A percentile compares a stretch with the other conserved stretches of the same genome.
Conservation (phyloP, 1,140 invertebrate genomes). For the Magallana gigas region DNA sequence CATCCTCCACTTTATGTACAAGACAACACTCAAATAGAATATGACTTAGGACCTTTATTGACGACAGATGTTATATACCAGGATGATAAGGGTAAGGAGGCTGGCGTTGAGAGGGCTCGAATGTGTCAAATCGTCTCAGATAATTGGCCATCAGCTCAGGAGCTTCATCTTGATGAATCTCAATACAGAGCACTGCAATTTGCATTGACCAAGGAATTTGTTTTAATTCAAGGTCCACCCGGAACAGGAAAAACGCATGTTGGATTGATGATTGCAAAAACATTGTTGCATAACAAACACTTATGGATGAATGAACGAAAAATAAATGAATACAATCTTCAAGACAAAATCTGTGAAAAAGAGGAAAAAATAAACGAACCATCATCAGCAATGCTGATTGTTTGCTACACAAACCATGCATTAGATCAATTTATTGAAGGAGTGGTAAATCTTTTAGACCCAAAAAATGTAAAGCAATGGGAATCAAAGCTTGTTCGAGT, state of each 20-base stretch:
- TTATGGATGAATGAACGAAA: slow-evolving; percentile 72
- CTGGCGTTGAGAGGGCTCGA: too few species aligned
- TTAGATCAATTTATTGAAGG: slow-evolving; percentile 92
- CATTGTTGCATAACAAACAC: slow-evolving; percentile 72
- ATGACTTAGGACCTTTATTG: slow-evolving; percentile 46
- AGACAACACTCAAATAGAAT: not conserved
- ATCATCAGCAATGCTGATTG: slow-evolving; percentile 84
- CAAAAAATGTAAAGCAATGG: not conserved
- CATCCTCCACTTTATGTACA: slow-evolving; percentile 65
- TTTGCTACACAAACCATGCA: slow-evolving; percentile 93
- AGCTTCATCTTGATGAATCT: slow-evolving; percentile 77
- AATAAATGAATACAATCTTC: not conserved
- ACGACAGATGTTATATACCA: slow-evolving; percentile 21
- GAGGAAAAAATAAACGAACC: not conserved
- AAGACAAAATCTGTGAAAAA: not conserved
- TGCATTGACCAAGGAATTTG: slow-evolving; percentile 80
- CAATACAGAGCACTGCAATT: slow-evolving; percentile 79
- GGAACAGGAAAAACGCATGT: slow-evolving; percentile 78
- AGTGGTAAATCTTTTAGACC: slow-evolving; percentile 64
- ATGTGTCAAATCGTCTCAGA: slow-evolving; percentile 52
- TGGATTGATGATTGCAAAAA: slow-evolving; percentile 76
- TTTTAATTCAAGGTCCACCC: slow-evolving; percentile 85
- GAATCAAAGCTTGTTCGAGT: slow-evolving; percentile 86
- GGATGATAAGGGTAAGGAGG: not conserved
- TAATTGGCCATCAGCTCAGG: slow-evolving; percentile 65